Conservation (phyloP, 2,797 vertebrate genomes). For the Hipposideros larvatus region DNA sequence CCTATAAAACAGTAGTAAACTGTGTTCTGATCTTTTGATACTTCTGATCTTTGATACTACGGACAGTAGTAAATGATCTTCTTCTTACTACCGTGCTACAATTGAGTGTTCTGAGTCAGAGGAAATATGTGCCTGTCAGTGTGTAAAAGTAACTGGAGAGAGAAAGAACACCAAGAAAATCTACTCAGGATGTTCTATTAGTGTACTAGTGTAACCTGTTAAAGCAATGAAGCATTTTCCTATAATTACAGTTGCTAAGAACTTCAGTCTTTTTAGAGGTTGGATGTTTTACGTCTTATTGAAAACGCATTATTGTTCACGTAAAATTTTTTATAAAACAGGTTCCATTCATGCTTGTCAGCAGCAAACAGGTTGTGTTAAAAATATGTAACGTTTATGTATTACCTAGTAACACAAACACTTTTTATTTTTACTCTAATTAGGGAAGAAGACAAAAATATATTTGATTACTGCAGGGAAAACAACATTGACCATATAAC, state of each 20-base stretch:
- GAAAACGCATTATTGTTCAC: background rate
- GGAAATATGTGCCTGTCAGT: background rate
- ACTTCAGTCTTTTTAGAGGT: constrained; percentile 51
- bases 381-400: constrained; percentile 68
- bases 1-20: background rate
- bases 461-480: constrained; percentile 99
- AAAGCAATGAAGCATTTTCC: background rate
- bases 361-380: constrained; percentile 51
- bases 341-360: constrained; percentile 60
- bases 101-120: background rate
- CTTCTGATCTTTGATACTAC: background rate
- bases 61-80: background rate
- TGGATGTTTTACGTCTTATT: background rate
- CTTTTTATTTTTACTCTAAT: constrained; percentile 78
- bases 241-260: constrained; percentile 1
- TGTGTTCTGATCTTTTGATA: background rate
- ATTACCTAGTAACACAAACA: constrained; percentile 67
- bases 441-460: constrained; percentile 99
- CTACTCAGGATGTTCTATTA: background rate
- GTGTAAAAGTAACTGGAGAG: background rate
- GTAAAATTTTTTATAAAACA: constrained; percentile 46
- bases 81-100: background rate
- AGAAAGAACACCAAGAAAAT: background rate
- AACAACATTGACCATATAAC: constrained; percentile 96
- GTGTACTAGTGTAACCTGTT: background rate